Percentiles rank a stretch among this genome's conserved stretches.
Evolutionary conservation across 2,797 vertebrate species (phyloP).

Genomic region (Hydrolagus colliei): DNA sequence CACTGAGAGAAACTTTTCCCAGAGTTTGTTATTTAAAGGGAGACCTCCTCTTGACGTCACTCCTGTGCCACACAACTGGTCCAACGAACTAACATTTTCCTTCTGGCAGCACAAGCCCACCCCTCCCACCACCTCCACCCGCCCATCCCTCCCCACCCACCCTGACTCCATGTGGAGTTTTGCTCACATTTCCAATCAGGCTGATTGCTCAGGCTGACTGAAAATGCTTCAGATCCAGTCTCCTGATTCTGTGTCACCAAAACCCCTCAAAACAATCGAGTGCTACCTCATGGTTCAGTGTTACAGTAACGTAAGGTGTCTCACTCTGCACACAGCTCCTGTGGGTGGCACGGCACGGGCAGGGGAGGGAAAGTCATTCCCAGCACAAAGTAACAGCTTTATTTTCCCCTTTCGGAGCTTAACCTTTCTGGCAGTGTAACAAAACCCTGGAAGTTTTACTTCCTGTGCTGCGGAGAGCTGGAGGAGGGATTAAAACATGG

Average conservation of each 20-base stretch:
- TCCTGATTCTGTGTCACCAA: background rate
- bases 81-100: background rate
- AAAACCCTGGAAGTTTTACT: too few relatives aligned
- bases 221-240: background rate
- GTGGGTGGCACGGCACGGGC: background rate
- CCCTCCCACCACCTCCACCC: too few relatives aligned
- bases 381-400: background rate
- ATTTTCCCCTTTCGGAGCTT: background rate
- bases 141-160: too few relatives aligned
- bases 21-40: conserved; percentile 26
- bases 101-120: background rate
- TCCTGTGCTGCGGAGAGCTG: background rate
- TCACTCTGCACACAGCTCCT: background rate
- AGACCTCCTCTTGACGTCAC: conserved; percentile 13
- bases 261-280: background rate
- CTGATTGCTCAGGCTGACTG: background rate
- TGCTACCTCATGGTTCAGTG: background rate
- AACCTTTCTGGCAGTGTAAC: background rate
- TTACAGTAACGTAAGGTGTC: background rate
- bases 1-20: conserved; percentile 8
- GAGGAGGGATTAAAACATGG: background rate
- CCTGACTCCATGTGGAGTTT: too few relatives aligned
- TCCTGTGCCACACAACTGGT: background rate
- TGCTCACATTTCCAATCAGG: too few relatives aligned
- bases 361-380: background rate